Evolutionary conservation across 2,888 invertebrate genomes (phyloP), one percentile per base, ranked within the genome.

Genomic region (Drosophila helvetica): DNA sequence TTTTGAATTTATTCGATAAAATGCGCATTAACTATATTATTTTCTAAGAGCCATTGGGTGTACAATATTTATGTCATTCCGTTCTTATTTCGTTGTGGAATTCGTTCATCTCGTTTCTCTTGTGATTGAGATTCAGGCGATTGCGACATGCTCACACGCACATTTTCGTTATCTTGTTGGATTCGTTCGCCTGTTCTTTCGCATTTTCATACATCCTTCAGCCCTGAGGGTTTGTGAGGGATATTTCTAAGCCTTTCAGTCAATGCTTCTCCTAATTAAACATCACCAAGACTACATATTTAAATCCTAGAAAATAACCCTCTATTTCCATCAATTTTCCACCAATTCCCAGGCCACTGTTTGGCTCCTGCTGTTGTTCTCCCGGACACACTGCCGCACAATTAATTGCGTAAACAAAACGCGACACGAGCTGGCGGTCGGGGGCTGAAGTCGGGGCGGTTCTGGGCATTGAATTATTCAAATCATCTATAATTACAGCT

Each of bases 341-440:
- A 19, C 2, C 9, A 25, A 17, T 30, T 3, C 15, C 0, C 12
- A 15, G 47, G 8, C 48, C 52, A 52, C 17, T 48, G 48, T 58
- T 43, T 43, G 43, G 33, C 42, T 47, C 30, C 59, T 57, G 75
- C 47, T 55, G 60, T 61, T 48, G 46, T 53, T 61, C 69, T 33
- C 19, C 18, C n/a, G 17, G 38, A 42, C 45, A 66, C 58, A 62
- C 48, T 56, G 67, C 53, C 79, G 60, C 69, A 79, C 84, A 86
- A 81, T 83, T 86, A 86, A 86, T 86, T 85, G 82, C 85, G 85
- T 73, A 85, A 86, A 83, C 87, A 81, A 81, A 83, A 83, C 83
- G 78, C 74, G 61, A 72, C 70, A 38, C 38, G 38, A 38, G 38
- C 38, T 38, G 38, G 38, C 38, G 38, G 38, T 38, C 7, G 38